These are phyloP conservation scores for Cryptocheilus praepositus DNA, from an alignment of 2,888 invertebrate genomes.

Conservation along the genomic window DNA sequence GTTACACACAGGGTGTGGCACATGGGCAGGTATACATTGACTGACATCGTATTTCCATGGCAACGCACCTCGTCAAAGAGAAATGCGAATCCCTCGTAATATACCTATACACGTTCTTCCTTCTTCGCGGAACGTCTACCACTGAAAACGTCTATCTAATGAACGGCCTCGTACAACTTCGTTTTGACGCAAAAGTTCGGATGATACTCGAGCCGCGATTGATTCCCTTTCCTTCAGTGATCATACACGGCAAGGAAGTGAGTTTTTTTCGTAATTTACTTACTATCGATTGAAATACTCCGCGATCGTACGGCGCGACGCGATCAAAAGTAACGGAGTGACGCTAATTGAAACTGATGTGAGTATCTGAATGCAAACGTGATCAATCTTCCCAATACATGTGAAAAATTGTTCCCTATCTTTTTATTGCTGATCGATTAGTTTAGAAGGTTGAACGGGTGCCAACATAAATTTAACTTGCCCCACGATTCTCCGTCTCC, in stretches of 20 bases:
- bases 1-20: conserved; percentile 20
- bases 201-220: background rate
- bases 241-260: no score
- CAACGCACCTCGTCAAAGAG: conserved; percentile 47
- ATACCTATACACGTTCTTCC: conserved; percentile 4
- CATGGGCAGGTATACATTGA: conserved; percentile 25
- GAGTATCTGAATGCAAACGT: no score
- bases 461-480: conserved; percentile 1
- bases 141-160: conserved; percentile 4
- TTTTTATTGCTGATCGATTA: background rate
- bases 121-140: background rate
- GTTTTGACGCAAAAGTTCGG: background rate
- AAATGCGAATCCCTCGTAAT: conserved; percentile 24
- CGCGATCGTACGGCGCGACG: no score
- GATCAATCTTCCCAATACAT: no score
- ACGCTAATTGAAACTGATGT: no score
- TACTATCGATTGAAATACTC: no score
- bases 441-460: background rate
- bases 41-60: conserved; percentile 47
- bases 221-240: background rate
- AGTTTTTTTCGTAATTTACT: background rate
- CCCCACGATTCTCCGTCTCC: background rate
- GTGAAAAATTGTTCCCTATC: background rate
- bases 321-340: no score
- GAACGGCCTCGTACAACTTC: background rate